These are phyloP conservation scores for Xenus cinereus DNA, from an alignment of 2,113 vertebrate species.

Conservation along the genomic window DNA sequence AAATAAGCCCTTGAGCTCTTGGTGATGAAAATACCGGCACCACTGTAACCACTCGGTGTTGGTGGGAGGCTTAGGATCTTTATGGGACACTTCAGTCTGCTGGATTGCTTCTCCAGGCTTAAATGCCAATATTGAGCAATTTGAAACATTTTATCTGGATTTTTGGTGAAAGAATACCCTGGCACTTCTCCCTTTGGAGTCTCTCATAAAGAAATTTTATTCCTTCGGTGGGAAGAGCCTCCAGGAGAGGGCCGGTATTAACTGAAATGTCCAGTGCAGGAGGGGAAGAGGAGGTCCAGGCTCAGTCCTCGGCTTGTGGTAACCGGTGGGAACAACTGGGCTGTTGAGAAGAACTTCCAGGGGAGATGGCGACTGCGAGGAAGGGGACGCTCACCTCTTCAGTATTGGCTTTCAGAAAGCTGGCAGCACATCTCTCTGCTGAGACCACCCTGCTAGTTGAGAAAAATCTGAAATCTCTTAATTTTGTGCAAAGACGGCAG, in stretches of 20 bases:
- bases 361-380: not conserved
- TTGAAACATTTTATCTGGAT: not conserved
- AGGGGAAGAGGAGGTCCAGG: not conserved
- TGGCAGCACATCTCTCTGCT: not conserved
- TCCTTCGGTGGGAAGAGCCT: not conserved
- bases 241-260: not conserved
- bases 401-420: not conserved
- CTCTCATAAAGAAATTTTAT: not conserved
- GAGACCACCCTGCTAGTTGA: not conserved
- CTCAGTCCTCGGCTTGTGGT: not conserved
- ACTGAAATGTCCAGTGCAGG: not conserved
- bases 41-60: fast-evolving
- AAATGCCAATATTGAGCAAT: not conserved
- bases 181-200: not conserved
- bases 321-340: not conserved
- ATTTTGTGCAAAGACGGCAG: not conserved
- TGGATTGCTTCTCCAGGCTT: not conserved
- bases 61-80: not conserved
- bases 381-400: not conserved
- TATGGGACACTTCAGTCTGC: fast-evolving
- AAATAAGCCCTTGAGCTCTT: not conserved
- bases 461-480: not conserved
- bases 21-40: not conserved
- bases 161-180: not conserved
- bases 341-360: not conserved